Conservation (phyloP, 2,888 invertebrate genomes). For the Dinocampus coccinellae region DNA sequence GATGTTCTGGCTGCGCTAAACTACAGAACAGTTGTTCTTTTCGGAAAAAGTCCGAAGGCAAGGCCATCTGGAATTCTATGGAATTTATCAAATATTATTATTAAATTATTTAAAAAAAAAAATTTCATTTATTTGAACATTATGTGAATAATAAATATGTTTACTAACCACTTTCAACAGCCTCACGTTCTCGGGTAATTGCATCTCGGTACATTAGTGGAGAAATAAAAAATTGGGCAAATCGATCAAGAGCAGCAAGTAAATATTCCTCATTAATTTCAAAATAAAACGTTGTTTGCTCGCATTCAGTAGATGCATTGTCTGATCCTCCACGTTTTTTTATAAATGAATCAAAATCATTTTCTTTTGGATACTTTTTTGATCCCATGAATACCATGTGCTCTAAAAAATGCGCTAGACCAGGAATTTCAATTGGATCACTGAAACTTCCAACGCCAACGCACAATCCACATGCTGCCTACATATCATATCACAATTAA, state of each 20-base stretch:
- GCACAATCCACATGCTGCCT: constrained; percentile 82
- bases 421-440: constrained; percentile 82
- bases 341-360: constrained; percentile 65
- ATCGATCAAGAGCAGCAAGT: constrained; percentile 83
- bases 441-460: constrained; percentile 85
- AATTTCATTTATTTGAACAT: not conserved
- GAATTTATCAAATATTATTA: constrained; percentile 28
- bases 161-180: constrained; percentile 84
- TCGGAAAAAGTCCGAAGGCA: constrained; percentile 81
- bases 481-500: constrained; percentile 39
- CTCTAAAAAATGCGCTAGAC: constrained; percentile 88
- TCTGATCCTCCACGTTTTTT: constrained; percentile 86
- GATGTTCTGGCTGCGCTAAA: constrained; percentile 79
- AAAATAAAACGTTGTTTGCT: constrained; percentile 90
- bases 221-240: constrained; percentile 89
- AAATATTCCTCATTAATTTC: constrained; percentile 87
- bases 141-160: not conserved
- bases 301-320: constrained; percentile 90
- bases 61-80: constrained; percentile 85
- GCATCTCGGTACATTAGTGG: constrained; percentile 88
- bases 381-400: constrained; percentile 98
- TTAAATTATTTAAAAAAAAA: constrained; percentile 7
- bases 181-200: constrained; percentile 88
- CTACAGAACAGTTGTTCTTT: constrained; percentile 82
- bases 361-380: constrained; percentile 80